Evolutionary conservation across 1,140 invertebrate species (phyloP), one percentile per base, ranked within the genome.

Genomic region (Brachionus paranguensis): DNA sequence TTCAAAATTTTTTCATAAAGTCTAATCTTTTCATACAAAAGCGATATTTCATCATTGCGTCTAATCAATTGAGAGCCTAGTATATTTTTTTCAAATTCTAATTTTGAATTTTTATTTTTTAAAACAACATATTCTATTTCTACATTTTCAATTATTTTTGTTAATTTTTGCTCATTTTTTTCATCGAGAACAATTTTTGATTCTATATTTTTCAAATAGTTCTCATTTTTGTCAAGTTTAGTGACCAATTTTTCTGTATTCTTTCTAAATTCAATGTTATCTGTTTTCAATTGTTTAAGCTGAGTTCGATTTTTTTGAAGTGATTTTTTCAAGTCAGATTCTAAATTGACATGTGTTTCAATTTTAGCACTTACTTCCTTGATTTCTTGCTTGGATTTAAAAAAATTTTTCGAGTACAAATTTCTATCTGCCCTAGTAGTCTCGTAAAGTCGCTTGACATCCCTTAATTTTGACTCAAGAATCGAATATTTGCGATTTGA

Each of bases 401-500:
- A 27, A 50, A n/a, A 50, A 76, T 76, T 76, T 76, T 76, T 76
- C 12, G 72, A 76, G 29, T 76, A 76, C 45, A 76, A 29, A 76
- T 76, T 76, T 29, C 72, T 14, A 53, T 76, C 72, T 27, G 72
- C 72, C 27, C 72, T 47, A 24, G 72, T 76, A 5, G 43, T 14
- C 24, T 76, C 72, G 24, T 76, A 76, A 6, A 76, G 47, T 27
- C 17, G 43, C n/a, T 76, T 76, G 7, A 76, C 7, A 76, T 76
- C 72, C 7, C 50, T 76, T 24, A 76, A 50, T 50, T 76, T 76
- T 47, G 72, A 29, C 27, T 76, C 72, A 53, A 76, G 41, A 27
- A 27, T 29, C 10, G 41, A 33, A 50, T 76, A 76, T 50, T 50
- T 76, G 1, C 45, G 11, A 47, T 76, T 76, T 0, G 27, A 76